Percentiles rank a stretch among this genome's conserved stretches.
Evolutionary conservation across 2,797 vertebrate genomes (phyloP).

Genomic region (Benthosema pterotum): DNA sequence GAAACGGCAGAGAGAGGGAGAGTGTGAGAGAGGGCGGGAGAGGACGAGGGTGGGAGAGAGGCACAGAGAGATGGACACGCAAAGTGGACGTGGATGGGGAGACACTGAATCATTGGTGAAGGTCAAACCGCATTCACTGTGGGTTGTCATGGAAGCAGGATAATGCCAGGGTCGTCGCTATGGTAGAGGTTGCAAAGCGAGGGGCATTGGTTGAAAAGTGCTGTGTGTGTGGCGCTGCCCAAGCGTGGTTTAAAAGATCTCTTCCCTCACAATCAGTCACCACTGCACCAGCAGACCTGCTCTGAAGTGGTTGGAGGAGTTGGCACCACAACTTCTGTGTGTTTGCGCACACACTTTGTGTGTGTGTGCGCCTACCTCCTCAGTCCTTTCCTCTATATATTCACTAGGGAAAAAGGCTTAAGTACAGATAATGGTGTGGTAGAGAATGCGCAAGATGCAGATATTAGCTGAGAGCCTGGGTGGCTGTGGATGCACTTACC

Average conservation of each 20-base stretch:
- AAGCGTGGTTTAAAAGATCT: constrained; percentile 50
- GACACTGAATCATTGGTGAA: constrained; percentile 77
- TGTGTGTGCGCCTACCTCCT: constrained; percentile 17
- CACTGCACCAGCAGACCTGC: constrained; percentile 49
- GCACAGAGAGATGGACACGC: constrained; percentile 35
- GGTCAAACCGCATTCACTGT: constrained; percentile 77
- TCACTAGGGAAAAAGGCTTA: constrained; percentile 56
- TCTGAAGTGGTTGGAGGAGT: constrained; percentile 26
- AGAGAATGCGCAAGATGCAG: constrained; percentile 50
- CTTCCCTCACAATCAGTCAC: constrained; percentile 48
- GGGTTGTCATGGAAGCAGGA: constrained; percentile 81
- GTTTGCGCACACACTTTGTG: neutral
- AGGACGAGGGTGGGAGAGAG: constrained; percentile 1
- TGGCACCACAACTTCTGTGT: constrained; percentile 28
- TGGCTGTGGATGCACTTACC: constrained; percentile 18
- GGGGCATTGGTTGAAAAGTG: constrained; percentile 50
- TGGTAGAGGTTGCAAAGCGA: constrained; percentile 67
- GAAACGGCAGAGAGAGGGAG: constrained; percentile 44
- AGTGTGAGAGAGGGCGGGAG: constrained; percentile 49
- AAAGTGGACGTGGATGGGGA: constrained; percentile 73
- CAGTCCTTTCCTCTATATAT: constrained; percentile 24
- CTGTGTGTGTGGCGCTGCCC: constrained; percentile 29
- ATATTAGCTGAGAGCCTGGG: constrained; percentile 54
- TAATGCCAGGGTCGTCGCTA: constrained; percentile 76
- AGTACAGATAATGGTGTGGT: constrained; percentile 49